Percentiles rank a stretch among this genome's conserved stretches.
phyloP scores from a whole-genome alignment of 2,113 vertebrate genomes.

The Paralichthys olivaceus region DNA sequence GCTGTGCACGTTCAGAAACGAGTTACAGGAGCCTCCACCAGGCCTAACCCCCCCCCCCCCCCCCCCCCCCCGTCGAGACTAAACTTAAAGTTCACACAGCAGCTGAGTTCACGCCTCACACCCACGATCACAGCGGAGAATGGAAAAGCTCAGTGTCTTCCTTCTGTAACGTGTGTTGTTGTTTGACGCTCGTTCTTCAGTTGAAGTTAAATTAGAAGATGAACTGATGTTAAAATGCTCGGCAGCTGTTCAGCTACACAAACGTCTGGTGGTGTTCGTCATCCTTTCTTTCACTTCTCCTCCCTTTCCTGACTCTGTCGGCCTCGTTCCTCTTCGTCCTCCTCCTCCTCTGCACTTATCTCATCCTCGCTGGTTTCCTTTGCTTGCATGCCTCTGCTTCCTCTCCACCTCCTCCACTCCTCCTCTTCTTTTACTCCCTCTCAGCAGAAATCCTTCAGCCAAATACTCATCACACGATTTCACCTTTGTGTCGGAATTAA shows the following conservation, averaged over 20 bases:
- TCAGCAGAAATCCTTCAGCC: not conserved
- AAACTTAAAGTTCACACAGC: no score
- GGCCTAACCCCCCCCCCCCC: no score
- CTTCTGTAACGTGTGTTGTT: no score
- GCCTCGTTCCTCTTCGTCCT: slow-evolving; percentile 13
- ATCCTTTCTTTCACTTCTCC: slow-evolving; percentile 18
- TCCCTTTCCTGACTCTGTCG: slow-evolving; percentile 36
- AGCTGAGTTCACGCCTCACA: no score
- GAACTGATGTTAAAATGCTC: no score
- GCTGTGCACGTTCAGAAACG: no score
- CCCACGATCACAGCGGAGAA: no score
- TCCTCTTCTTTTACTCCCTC: not conserved
- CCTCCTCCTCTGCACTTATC: slow-evolving; percentile 61
- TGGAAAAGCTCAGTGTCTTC: no score
- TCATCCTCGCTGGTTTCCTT: slow-evolving; percentile 49
- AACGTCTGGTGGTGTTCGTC: not conserved
- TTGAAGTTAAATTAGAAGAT: no score
- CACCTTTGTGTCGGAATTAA: not conserved
- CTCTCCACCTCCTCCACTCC: slow-evolving; percentile 12
- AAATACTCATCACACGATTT: not conserved
- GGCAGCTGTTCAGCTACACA: not conserved
- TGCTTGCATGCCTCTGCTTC: slow-evolving; percentile 2
- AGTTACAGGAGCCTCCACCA: no score
- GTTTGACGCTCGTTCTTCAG: no score
- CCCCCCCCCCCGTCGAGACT: no score